Evolutionary conservation across 2,888 invertebrate species (phyloP), one percentile per base, ranked within the genome.

Genomic region (Hirtodrosophila duncani): DNA sequence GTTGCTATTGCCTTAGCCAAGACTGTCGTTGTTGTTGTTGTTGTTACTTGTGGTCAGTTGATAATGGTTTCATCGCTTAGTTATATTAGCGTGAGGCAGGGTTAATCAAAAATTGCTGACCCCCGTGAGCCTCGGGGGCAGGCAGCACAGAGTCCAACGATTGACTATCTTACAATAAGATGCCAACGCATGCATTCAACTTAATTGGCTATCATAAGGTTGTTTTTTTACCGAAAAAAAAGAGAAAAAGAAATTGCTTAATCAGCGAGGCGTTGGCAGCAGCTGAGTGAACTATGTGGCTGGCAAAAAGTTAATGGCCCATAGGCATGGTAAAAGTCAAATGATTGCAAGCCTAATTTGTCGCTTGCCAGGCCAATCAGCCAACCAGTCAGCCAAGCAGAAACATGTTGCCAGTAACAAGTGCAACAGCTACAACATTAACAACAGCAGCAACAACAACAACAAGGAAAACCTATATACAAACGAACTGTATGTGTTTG

Each of bases 31-130:
- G 26, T 9, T 14, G 31, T 49, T 23, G 46, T 29, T 13, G 29
- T 34, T 13, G 16, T 26, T 18, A 42, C 20, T 31, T 45, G 56
- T 58, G 49, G 50, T 43, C 59, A 56, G 37, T 60, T 39, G 66
- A 63, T 71, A 71, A 71, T 75, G 72, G 60, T 58, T 72, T 68
- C 53, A 77, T 70, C 65, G 68, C 26, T 43, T 56, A 57, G 52
- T 20, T 55, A 57, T 62, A 69, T 69, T 69, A 64, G 69, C 69
- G 69, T 69, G 67, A 67, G n/a, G 67, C 55, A 45, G 60, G 83
- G 82, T 82, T 82, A 82, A 82, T 82, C 80, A 80, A 83, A 82
- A 82, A 80, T 74, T 67, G 63, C 64, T 82, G 81, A 82, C 81
- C 83, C 66, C 66, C 64, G n/a, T n/a, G n/a, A n/a, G n/a, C n/a